Conservation (phyloP, 2,888 invertebrate species). For the Allacma fusca region DNA sequence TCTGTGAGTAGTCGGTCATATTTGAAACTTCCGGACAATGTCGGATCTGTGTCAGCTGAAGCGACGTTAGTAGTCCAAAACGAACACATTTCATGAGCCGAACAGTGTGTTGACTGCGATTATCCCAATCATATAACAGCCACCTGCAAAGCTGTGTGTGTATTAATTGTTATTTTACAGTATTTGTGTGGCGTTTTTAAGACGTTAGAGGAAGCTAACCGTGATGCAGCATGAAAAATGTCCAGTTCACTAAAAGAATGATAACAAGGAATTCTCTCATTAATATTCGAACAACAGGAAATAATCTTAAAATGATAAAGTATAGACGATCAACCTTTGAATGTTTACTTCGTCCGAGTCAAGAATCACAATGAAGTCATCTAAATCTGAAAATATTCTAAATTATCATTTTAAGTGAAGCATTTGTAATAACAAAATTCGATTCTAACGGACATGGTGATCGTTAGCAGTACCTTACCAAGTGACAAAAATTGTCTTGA, state of each 20-base stretch:
- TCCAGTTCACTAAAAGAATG: constrained; percentile 72
- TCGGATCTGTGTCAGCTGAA: constrained; percentile 81
- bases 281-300: not conserved
- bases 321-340: constrained; percentile 46
- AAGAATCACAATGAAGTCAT: constrained; percentile 54
- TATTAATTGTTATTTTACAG: not conserved
- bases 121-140: constrained; percentile 76
- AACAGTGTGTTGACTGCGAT: constrained; percentile 69
- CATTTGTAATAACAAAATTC: too few relatives aligned
- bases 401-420: not conserved
- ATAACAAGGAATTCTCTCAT: too few relatives aligned
- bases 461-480: too few relatives aligned
- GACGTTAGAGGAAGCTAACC: constrained; percentile 62
- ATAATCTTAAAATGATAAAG: not conserved
- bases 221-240: constrained; percentile 79
- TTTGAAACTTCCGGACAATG: constrained; percentile 73
- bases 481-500: constrained; percentile 50
- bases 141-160: too few relatives aligned
- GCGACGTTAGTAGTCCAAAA: constrained; percentile 80
- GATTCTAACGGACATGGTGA: too few relatives aligned
- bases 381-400: constrained; percentile 38
- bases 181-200: not conserved
- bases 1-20: constrained; percentile 72
- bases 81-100: constrained; percentile 76
- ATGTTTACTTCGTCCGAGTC: constrained; percentile 55